phyloP scores from a whole-genome alignment of 2,113 vertebrate species.

The Leptosomus discolor region DNA sequence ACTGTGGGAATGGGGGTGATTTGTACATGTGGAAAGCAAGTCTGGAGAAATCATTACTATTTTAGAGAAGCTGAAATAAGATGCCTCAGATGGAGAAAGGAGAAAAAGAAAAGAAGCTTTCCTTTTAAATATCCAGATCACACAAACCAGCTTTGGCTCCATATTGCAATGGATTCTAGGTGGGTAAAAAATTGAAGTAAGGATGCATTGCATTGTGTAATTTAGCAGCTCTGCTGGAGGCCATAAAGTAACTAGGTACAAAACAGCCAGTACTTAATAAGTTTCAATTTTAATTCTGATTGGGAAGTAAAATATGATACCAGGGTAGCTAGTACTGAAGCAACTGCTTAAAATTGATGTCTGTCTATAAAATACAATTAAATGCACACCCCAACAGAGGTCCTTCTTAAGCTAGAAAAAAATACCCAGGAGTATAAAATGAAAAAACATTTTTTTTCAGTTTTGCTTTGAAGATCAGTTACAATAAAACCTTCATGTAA shows the following conservation, averaged over 20 bases:
- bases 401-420: neutral
- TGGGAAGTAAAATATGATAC: neutral
- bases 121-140: neutral
- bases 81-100: neutral
- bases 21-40: neutral
- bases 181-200: slow-evolving; percentile 15
- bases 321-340: neutral
- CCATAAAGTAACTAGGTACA: neutral
- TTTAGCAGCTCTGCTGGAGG: slow-evolving; percentile 19
- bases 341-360: neutral
- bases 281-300: slow-evolving; percentile 31
- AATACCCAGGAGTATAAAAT: neutral
- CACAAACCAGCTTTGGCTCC: neutral
- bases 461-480: neutral
- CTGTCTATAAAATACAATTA: slow-evolving; percentile 10
- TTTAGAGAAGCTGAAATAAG: neutral
- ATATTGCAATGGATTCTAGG: neutral
- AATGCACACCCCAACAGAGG: neutral
- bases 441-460: neutral
- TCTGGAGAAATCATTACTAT: neutral
- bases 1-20: neutral
- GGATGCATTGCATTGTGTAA: neutral
- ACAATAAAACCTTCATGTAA: neutral
- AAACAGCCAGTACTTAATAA: slow-evolving; percentile 6
- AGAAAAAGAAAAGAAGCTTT: neutral